A percentile compares a stretch with the other conserved stretches of the same genome.
Conservation (phyloP, 2,888 invertebrate genomes). For the Falcaria lacertinaria region DNA sequence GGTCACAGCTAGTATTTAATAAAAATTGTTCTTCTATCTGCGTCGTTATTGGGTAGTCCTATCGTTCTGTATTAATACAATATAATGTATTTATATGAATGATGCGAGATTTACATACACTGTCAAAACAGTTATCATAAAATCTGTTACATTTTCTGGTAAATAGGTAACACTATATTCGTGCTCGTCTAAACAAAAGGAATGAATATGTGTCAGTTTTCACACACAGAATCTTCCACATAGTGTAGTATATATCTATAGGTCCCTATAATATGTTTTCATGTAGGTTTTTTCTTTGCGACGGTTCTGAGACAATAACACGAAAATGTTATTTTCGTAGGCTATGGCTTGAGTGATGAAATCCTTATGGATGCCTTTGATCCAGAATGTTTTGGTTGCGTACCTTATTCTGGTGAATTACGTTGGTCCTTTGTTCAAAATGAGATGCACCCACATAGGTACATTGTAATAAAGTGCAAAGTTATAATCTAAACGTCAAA, state of each 20-base stretch:
- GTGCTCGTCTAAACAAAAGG: not conserved
- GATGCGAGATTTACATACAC: not conserved
- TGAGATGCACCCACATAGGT: too few relatives aligned
- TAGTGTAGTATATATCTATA: not conserved
- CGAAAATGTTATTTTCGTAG: not conserved
- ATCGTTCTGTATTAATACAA: too few relatives aligned
- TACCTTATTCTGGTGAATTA: too few relatives aligned
- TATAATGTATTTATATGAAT: too few relatives aligned
- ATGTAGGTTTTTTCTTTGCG: not conserved
- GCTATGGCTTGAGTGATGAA: not conserved
- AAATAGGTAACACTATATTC: not conserved
- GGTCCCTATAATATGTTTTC: not conserved
- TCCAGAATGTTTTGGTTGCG: too few relatives aligned
- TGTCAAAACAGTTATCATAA: not conserved
- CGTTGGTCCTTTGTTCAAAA: too few relatives aligned
- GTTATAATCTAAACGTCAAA: too few relatives aligned
- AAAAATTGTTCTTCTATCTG: too few relatives aligned
- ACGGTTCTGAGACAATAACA: not conserved
- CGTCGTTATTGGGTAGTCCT: too few relatives aligned
- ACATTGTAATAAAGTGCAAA: too few relatives aligned
- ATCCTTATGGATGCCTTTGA: not conserved
- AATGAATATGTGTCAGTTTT: slow-evolving; percentile 1
- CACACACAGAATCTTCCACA: slow-evolving; percentile 1
- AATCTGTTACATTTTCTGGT: not conserved
- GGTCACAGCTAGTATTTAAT: too few relatives aligned